Evolutionary conservation across 2,797 vertebrate genomes (phyloP), one percentile per base, ranked within the genome.

Genomic region (Anniella stebbinsi): DNA sequence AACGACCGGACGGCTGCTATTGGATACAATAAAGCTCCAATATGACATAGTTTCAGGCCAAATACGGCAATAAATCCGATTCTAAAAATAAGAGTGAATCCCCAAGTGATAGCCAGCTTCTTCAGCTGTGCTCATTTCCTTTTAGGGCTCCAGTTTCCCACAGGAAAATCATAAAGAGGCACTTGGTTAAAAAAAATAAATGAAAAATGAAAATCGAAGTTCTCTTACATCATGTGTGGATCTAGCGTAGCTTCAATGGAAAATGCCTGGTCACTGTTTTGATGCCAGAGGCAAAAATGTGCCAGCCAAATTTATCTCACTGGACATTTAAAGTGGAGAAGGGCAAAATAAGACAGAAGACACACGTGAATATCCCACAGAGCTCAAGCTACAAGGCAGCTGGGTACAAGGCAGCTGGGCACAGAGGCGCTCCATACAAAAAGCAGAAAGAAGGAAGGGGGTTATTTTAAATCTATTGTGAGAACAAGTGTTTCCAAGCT

Each of bases 71-170:
- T 96, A 97, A 95, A 95, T 96, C 94, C 95, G 96, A 96, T 95
- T 97, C 97, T 97, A 97, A 97, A 97, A 97, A 98, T 98, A 98
- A 97, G 94, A 96, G 93, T 93, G 90, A 95, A 96, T 98, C 98
- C 97, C 98, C 96, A 87, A 94, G 97, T 97, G 98, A 97, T 96
- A 94, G 93, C 88, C 94, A 97, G 97, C 94, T 96, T 95, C 95
- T 96, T 96, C 78, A 18, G 92, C 96, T 97, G 96, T 75, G 96
- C 86, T 97, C 87, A 91, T 96, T 98, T 97, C 97, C 97, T 97
- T 98, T 98, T 97, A 98, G 97, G 97, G 97, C 96, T 96, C 93
- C 91, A 97, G 97, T 97, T 98, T 98, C 98, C 98, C 98, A 98
- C 97, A 98, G 97, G 98, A 98, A 98, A 98, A 97, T 95, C 87